Evolutionary conservation across 2,113 vertebrate genomes (phyloP), one percentile per base, ranked within the genome.

Genomic region (Gambusia holbrooki): DNA sequence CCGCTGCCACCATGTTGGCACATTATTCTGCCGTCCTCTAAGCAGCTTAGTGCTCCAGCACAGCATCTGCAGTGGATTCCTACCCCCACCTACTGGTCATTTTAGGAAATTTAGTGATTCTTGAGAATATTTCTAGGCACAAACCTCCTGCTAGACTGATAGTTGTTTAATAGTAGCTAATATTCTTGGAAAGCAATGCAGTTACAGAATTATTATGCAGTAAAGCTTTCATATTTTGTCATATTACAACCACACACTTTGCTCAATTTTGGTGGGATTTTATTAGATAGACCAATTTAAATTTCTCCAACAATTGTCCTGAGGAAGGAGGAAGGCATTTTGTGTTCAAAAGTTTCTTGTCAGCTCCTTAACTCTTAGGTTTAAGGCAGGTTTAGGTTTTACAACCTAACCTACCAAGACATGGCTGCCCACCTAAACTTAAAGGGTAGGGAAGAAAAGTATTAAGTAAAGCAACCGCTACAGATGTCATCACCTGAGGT

Each of bases 51-150:
- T 6, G 35, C 27, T 51, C 62, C 5, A n/a, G 35, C 51, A 13
- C 30, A 37, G 35, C 37, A 30, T 37, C 8, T 35, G 54, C 70
- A 67, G 86, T 92, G 85, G 85, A 76, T 63, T 70, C 91, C 79
- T 92, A 91, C 77, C 85, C 40, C 93, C 93, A 92, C 79, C 93
- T 93, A 35, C 90, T 94, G 94, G 82, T 80, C 80, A 54, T 5
- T 35, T 30, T 9, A 22, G 54, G 66, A 81, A 80, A 25, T 58
- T 58, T 10, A 1, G 51, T 58, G 19, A 58, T n/a, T 11, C 51
- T n/a, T 58, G 17, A 48, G 17, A 5, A n/a, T 25, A 3, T 58
- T n/a, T 58, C 4, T 58, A 9, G 7, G 22, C 17, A 54, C 48
- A 3, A 10, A 25, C 19, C 19, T 58, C 9, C n/a, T 58, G 3